These are phyloP conservation scores for Magallana nippona DNA, from an alignment of 2,888 invertebrate genomes.

Conservation along the genomic window DNA sequence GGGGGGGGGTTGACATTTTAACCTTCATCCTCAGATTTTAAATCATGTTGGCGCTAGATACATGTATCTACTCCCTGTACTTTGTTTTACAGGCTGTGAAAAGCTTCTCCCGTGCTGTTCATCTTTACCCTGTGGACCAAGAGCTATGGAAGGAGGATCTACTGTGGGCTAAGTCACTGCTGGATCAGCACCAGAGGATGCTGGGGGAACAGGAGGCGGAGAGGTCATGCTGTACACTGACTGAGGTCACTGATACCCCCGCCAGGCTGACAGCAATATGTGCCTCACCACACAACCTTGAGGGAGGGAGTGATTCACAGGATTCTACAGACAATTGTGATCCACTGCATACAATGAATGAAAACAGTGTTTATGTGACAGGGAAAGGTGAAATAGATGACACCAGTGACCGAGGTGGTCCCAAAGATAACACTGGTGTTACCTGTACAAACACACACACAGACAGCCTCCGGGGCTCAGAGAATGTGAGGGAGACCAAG, in stretches of 20 bases:
- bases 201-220: conserved; percentile 54
- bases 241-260: conserved; percentile 41
- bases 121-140: conserved; percentile 75
- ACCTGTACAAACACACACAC: not conserved
- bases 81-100: conserved; percentile 72
- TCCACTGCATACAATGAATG: not conserved
- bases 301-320: not conserved
- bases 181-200: conserved; percentile 56
- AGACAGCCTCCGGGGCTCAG: not conserved
- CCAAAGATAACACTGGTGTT: not conserved
- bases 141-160: conserved; percentile 80
- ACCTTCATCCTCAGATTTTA: too few species aligned
- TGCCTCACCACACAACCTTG: conserved; percentile 17
- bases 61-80: not conserved
- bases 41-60: not conserved
- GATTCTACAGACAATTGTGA: not conserved
- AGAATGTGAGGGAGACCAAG: not conserved
- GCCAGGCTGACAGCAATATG: conserved; percentile 58
- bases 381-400: not conserved
- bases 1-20: too few species aligned
- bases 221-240: conserved; percentile 25
- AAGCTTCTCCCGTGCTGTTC: conserved; percentile 78
- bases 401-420: not conserved
- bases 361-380: not conserved
- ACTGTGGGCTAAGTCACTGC: conserved; percentile 68